phyloP scores from a whole-genome alignment of 2,113 vertebrate species.

The Alectura lathami region DNA sequence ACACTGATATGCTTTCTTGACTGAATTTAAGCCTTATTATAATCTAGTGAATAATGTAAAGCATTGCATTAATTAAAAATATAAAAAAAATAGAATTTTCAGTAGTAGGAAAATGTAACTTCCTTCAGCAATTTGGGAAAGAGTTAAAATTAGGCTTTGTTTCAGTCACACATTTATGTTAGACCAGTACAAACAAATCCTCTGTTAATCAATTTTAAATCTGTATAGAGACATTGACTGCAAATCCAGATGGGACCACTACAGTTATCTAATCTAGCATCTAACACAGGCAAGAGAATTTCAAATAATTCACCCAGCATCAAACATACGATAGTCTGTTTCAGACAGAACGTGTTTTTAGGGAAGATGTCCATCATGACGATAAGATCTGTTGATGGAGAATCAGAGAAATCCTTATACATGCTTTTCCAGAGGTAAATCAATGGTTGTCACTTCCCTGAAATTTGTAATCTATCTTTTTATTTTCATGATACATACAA shows the following conservation, averaged over 20 bases:
- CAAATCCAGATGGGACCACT: neutral
- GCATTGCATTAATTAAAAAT: neutral
- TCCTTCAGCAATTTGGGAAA: neutral
- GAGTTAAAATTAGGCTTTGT: neutral
- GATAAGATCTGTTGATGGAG: neutral
- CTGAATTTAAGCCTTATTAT: neutral
- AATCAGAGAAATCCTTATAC: neutral
- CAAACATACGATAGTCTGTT: neutral
- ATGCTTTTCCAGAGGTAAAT: neutral
- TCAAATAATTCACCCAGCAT: neutral
- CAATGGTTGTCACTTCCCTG: neutral
- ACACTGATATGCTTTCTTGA: neutral
- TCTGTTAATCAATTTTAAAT: neutral
- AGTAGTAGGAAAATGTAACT: neutral
- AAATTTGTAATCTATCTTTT: neutral
- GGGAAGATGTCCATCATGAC: neutral
- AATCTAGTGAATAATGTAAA: neutral
- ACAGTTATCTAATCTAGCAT: neutral
- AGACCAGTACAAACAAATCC: neutral
- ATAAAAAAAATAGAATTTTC: neutral
- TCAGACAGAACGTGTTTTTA: neutral
- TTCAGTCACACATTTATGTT: neutral
- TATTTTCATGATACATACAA: neutral
- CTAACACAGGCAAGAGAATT: neutral
- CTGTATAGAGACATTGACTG: neutral